Percentiles rank a stretch among this genome's conserved stretches.
phyloP scores from a whole-genome alignment of 2,888 invertebrate species.

The Andrena bucephala region DNA sequence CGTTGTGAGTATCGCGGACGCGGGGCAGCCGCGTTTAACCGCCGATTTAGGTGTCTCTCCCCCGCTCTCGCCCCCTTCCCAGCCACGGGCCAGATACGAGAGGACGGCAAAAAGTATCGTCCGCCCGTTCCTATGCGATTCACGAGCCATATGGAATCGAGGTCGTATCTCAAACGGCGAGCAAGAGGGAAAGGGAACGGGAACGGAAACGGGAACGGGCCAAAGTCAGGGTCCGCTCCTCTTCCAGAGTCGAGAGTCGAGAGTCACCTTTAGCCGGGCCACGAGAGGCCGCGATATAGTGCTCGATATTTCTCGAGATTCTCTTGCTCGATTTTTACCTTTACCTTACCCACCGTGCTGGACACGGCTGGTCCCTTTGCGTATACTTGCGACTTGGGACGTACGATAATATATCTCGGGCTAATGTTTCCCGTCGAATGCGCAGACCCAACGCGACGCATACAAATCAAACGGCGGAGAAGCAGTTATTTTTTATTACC shows the following conservation, averaged over 20 bases:
- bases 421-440: slow-evolving; percentile 44
- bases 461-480: slow-evolving; percentile 37
- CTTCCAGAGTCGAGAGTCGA: background rate
- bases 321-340: slow-evolving; percentile 27
- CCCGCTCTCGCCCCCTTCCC: background rate
- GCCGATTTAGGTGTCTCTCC: slow-evolving; percentile 68
- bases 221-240: slow-evolving; percentile 16
- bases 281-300: slow-evolving; percentile 31
- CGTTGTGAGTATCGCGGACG: slow-evolving; percentile 67
- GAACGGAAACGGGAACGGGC: slow-evolving; percentile 4
- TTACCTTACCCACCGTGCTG: background rate
- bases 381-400: slow-evolving; percentile 18
- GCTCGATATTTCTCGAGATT: slow-evolving; percentile 47
- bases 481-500: slow-evolving; percentile 33
- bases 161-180: slow-evolving; percentile 53
- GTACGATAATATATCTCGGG: slow-evolving; percentile 45
- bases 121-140: slow-evolving; percentile 38
- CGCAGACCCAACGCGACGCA: slow-evolving; percentile 34
- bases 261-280: slow-evolving; percentile 32
- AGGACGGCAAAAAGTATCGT: slow-evolving; percentile 1
- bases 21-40: slow-evolving; percentile 55
- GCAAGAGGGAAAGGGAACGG: slow-evolving; percentile 13
- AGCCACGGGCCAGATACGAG: slow-evolving; percentile 3
- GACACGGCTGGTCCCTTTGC: background rate
- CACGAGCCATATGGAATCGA: slow-evolving; percentile 54